These are phyloP conservation scores for Polydrusus tereticollis DNA, from an alignment of 2,888 invertebrate species.

Conservation along the genomic window DNA sequence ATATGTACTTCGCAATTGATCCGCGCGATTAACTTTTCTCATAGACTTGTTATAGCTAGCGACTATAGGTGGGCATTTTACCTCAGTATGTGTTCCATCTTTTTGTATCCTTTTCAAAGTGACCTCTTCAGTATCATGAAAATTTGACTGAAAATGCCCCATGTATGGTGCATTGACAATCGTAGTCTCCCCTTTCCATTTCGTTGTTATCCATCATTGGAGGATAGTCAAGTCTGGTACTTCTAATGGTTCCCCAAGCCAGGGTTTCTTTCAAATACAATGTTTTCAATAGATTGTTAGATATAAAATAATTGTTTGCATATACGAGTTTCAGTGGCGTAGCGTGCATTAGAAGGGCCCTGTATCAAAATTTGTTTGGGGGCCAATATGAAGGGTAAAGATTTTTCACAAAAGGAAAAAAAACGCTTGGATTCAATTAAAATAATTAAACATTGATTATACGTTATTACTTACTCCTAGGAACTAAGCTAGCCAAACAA, in stretches of 20 bases:
- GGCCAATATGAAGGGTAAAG: too few relatives aligned
- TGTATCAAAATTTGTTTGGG: too few relatives aligned
- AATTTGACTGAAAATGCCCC: background rate
- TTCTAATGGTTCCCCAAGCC: constrained; percentile 18
- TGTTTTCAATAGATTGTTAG: constrained; percentile 28
- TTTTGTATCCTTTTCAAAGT: background rate
- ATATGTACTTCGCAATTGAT: too few relatives aligned
- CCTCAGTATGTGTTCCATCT: background rate
- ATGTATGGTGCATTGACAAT: background rate
- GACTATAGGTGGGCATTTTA: constrained; percentile 42
- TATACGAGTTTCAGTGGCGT: constrained; percentile 36
- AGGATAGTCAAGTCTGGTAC: constrained; percentile 9
- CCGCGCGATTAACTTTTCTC: constrained; percentile 58
- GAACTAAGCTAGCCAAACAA: too few relatives aligned
- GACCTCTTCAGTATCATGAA: background rate
- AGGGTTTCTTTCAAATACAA: constrained; percentile 31
- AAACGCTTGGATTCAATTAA: too few relatives aligned
- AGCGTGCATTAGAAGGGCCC: too few relatives aligned
- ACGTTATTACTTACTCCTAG: too few relatives aligned
- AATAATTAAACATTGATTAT: too few relatives aligned
- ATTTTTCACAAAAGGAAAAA: too few relatives aligned
- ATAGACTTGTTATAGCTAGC: constrained; percentile 57
- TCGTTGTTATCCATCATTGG: background rate
- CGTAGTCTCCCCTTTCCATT: background rate
- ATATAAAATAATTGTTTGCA: constrained; percentile 37